phyloP scores from a whole-genome alignment of 2,888 invertebrate species.

The Sphaeridia pumilis region DNA sequence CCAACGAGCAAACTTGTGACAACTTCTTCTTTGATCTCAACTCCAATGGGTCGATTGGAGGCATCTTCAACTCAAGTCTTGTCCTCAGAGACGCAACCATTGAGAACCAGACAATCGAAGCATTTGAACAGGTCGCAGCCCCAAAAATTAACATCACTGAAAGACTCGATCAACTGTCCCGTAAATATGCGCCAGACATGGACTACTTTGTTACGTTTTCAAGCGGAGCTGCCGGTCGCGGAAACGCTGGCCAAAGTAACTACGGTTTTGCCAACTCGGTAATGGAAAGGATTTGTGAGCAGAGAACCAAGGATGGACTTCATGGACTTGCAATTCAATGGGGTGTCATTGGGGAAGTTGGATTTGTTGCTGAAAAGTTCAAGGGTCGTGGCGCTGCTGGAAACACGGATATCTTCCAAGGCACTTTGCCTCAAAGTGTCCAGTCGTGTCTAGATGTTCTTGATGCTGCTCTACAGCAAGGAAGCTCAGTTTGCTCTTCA shows the following conservation, averaged over 20 bases:
- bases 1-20: conserved; percentile 37
- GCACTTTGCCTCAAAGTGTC: conserved; percentile 76
- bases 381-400: conserved; percentile 38
- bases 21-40: conserved; percentile 39
- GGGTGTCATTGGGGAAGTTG: conserved; percentile 51
- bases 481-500: neutral
- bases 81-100: conserved; percentile 46
- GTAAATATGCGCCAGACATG: conserved; percentile 41
- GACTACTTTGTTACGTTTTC: conserved; percentile 49
- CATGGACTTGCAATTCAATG: conserved; percentile 72
- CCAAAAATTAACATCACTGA: conserved; percentile 46
- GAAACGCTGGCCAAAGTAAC: conserved; percentile 55
- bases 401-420: conserved; percentile 49
- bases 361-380: conserved; percentile 46
- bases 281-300: conserved; percentile 77
- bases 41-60: conserved; percentile 42
- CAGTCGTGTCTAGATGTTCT: conserved; percentile 65
- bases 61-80: conserved; percentile 61
- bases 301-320: conserved; percentile 53
- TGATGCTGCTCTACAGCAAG: conserved; percentile 27
- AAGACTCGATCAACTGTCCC: conserved; percentile 43
- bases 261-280: conserved; percentile 82
- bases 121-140: conserved; percentile 41
- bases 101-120: conserved; percentile 41
- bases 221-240: conserved; percentile 47